These are phyloP conservation scores for Drosophila robusta DNA, from an alignment of 2,888 invertebrate species.

Conservation along the genomic window DNA sequence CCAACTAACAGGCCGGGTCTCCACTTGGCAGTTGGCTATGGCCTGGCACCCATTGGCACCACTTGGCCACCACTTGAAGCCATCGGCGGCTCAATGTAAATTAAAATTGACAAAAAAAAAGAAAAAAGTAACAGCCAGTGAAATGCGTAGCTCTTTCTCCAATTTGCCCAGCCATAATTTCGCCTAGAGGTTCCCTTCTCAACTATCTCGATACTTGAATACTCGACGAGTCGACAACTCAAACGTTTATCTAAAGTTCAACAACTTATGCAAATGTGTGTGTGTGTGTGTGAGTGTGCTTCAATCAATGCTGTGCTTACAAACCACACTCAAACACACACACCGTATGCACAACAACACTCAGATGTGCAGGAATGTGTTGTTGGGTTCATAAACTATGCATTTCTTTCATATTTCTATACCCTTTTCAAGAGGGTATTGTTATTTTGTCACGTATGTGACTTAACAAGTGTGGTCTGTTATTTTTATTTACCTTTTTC, in stretches of 20 bases:
- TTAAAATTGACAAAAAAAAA: constrained; percentile 69
- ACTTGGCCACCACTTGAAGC: constrained; percentile 58
- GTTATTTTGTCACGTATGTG: neutral
- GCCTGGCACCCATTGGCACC: constrained; percentile 56
- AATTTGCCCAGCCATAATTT: constrained; percentile 24
- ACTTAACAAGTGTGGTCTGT: no score
- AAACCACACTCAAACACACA: constrained; percentile 21
- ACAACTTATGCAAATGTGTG: constrained; percentile 73
- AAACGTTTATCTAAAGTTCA: constrained; percentile 73
- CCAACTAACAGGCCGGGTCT: constrained; percentile 24
- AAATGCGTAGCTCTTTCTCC: constrained; percentile 53
- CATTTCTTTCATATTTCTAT: constrained; percentile 32
- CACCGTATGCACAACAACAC: constrained; percentile 30
- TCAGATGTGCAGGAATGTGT: constrained; percentile 64
- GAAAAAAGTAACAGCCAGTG: constrained; percentile 17
- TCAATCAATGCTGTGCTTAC: constrained; percentile 65
- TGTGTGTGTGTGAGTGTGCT: constrained; percentile 57
- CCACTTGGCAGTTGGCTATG: constrained; percentile 16
- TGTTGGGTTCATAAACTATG: constrained; percentile 27
- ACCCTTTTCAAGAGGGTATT: constrained; percentile 1
- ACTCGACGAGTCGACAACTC: constrained; percentile 12
- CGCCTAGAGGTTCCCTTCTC: constrained; percentile 30
- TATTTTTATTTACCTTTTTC: no score
- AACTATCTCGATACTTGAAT: constrained; percentile 26
- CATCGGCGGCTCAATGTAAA: constrained; percentile 58